Base-by-base conservation (phyloP, 1,140 invertebrate genomes). In the Halyomorpha halys region DNA sequence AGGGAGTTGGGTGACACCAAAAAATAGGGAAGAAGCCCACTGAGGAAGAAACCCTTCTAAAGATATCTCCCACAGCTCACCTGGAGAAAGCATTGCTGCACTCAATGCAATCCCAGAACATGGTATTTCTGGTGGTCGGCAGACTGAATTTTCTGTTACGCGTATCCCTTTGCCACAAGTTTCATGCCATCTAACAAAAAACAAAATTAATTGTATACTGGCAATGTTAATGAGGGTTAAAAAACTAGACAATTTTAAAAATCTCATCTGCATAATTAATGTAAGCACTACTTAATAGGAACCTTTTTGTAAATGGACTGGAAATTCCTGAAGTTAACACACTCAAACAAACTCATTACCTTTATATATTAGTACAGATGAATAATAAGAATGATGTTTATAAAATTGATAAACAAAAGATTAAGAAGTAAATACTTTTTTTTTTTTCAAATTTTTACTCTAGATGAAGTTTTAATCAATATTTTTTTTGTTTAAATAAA, bases 1-100 rank as follows among this genome's bases (percentile, higher is more conserved):
- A 53, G 84, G 82, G 68, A 85, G 79, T 54, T 83, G 82, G 0
- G 89, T 90, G 9, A 93, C 79, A 1, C 90, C 91, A 70, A 92
- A 82, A 27, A 79, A 80, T 21, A 94, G 73, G 15, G 83, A 85
- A 2, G 90, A 90, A 30, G 86, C 83, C 80, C 85, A 89, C 56
- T 85, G 81, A 14, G 74, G 71, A 25, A 56, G 53, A 23, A 23
- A 56, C 3, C 21, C 23, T 21, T 83, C 80, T 18, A 87, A 77
- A 39, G 77, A 74, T 51, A 92, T 80, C 80, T 91, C 83, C 68
- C 83, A 86, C 16, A 90, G 73, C 71, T 90, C 85, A 70, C 88
- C 87, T 62, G 85, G 80, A 44, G 81, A 81, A 15, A 94, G 75
- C 18, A 86, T 81, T 11, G 80, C 78, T 19, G 84, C 81, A 70